These are phyloP conservation scores for Leptinotarsa tumamoca DNA, from an alignment of 2,888 invertebrate genomes.

Conservation along the genomic window DNA sequence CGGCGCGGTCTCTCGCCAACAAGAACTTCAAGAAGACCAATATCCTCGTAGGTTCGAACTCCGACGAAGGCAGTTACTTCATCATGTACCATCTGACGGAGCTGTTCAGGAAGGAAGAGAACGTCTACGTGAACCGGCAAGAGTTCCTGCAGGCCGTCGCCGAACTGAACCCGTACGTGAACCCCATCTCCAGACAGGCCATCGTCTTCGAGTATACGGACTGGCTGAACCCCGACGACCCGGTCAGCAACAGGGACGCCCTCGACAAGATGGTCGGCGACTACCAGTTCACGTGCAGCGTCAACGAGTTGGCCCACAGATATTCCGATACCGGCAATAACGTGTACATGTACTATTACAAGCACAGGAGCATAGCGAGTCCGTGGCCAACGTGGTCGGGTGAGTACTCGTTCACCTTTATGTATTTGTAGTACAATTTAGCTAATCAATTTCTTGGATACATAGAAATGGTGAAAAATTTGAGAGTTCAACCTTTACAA, in stretches of 20 bases:
- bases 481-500: too few relatives aligned
- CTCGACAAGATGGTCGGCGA: conserved; percentile 95
- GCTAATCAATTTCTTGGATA: too few relatives aligned
- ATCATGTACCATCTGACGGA: conserved; percentile 92
- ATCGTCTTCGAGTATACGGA: conserved; percentile 94
- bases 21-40: conserved; percentile 93
- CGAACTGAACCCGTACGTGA: conserved; percentile 86
- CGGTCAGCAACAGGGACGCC: conserved; percentile 83
- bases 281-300: conserved; percentile 94
- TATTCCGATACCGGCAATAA: conserved; percentile 91
- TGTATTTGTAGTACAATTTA: too few relatives aligned
- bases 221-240: conserved; percentile 89
- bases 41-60: conserved; percentile 91
- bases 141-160: conserved; percentile 84
- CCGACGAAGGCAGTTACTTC: conserved; percentile 94
- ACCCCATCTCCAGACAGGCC: conserved; percentile 84
- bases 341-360: conserved; percentile 93
- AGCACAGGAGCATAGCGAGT: conserved; percentile 80
- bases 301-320: conserved; percentile 90
- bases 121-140: conserved; percentile 83
- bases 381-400: conserved; percentile 96
- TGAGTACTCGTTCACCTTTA: conserved; percentile 19
- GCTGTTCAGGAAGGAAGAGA: conserved; percentile 85
- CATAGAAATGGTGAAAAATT: too few relatives aligned
- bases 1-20: conserved; percentile 77